Conservation (phyloP, 2,888 invertebrate species). For the Maniola hyperantus region DNA sequence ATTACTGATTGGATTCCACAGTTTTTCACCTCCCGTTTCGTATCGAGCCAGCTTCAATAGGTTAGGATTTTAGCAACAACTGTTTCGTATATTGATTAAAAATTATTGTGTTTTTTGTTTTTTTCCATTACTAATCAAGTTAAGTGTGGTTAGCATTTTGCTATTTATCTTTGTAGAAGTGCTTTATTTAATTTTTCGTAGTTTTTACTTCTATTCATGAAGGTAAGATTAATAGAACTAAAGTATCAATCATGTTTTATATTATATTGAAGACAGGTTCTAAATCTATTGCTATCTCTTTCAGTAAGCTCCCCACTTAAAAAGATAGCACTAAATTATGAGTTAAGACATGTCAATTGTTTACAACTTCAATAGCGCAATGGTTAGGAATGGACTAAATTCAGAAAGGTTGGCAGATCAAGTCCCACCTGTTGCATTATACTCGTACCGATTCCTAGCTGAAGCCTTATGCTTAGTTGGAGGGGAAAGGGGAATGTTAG, state of each 20-base stretch:
- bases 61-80: slow-evolving; percentile 54
- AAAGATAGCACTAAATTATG: too few species aligned
- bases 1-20: slow-evolving; percentile 64
- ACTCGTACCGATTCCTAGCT: too few species aligned
- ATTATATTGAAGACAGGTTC: not conserved
- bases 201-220: not conserved
- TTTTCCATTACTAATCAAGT: not conserved
- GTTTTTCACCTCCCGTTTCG: slow-evolving; percentile 57
- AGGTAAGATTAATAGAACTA: slow-evolving; percentile 1
- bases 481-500: too few species aligned
- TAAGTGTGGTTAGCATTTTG: not conserved
- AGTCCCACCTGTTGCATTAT: too few species aligned
- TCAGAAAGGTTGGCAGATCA: too few species aligned
- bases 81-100: slow-evolving; percentile 30
- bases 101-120: slow-evolving; percentile 14
- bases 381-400: too few species aligned
- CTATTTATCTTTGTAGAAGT: not conserved
- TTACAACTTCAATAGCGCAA: too few species aligned
- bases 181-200: not conserved
- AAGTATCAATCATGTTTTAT: too few species aligned
- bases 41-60: slow-evolving; percentile 60
- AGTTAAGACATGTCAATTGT: too few species aligned
- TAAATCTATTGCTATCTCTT: too few species aligned
- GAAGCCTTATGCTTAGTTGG: too few species aligned
- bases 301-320: too few species aligned